Evolutionary conservation across 2,113 vertebrate genomes (phyloP).

Genomic region (Festucalex cinctus): DNA sequence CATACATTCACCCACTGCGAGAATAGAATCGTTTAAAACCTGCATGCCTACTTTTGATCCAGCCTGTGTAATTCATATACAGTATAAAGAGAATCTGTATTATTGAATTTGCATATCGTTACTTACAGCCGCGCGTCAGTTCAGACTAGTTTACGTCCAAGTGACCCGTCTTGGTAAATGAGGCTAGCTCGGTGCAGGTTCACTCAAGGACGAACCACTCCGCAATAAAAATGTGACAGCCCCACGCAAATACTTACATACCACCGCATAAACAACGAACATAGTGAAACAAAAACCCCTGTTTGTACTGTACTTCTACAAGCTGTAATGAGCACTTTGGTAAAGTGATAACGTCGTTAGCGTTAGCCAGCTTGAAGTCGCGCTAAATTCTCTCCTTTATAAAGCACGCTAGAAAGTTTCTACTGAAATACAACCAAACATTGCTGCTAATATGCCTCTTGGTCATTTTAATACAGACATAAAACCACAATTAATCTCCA

Average conservation of each 20-base stretch:
- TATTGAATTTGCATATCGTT: too few species aligned
- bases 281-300: background rate
- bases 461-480: accelerated
- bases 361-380: background rate
- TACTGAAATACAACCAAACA: accelerated
- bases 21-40: background rate
- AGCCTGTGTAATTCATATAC: background rate
- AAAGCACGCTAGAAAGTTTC: background rate
- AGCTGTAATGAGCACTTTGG: background rate
- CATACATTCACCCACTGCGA: background rate
- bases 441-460: accelerated
- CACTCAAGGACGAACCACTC: conserved; percentile 1
- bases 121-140: too few species aligned
- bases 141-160: background rate
- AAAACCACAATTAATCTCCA: background rate
- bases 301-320: background rate
- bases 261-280: too few species aligned
- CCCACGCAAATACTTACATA: background rate
- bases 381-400: background rate
- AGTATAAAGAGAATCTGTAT: too few species aligned
- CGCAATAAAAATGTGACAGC: background rate
- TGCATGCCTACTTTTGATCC: background rate
- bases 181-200: background rate
- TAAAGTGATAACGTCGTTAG: background rate
- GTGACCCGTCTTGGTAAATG: background rate